Base-by-base conservation (phyloP, 1,140 invertebrate genomes). In the Plutomurus gul region DNA sequence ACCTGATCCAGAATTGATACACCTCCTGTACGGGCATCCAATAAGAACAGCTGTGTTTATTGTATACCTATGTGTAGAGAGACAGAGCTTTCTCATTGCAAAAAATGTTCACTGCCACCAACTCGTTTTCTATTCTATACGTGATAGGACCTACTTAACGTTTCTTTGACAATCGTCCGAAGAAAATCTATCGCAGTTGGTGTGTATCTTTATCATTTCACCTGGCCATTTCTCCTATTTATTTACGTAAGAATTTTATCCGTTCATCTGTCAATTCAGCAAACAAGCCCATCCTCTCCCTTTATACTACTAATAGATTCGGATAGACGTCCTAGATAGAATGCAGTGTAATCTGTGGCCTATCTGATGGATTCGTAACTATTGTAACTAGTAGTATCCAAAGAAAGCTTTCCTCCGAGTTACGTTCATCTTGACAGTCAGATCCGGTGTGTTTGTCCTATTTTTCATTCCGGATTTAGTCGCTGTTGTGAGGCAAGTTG, bases 381-480 rank as follows among this genome's bases (percentile, higher is more conserved):
- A n/a, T n/a, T n/a, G n/a, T n/a, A n/a, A n/a, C n/a, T n/a, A n/a
- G n/a, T 33, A 30, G 36, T 65, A 65, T 65, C 30, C 18, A n/a
- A 65, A 65, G 56, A 65, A 65, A 51, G 47, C 4, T 16, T 30
- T n/a, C n/a, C 56, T 65, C 16, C 36, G 30, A 65, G 56, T 65
- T 65, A 65, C 27, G 30, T 72, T 40, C 36, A 39, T 72, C 39
- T 46, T 40, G 70, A 72, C 70, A 72, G 36, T 36, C 18, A 51
- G 49, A 60, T 76, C 49, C 75, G 46, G 75, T 76, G 47, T 39
- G 27, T 47, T 76, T 76, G 46, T 51, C 49, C 75, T 76, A 76
- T 76, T 76, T 76, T 76, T 76, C 75, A 76, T 76, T 76, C 75
- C 33, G 75, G 75, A 40, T 76, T 65, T 73, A 40, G 30, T 65